phyloP scores from a whole-genome alignment of 2,113 vertebrate species.

The Gobiocypris rarus region DNA sequence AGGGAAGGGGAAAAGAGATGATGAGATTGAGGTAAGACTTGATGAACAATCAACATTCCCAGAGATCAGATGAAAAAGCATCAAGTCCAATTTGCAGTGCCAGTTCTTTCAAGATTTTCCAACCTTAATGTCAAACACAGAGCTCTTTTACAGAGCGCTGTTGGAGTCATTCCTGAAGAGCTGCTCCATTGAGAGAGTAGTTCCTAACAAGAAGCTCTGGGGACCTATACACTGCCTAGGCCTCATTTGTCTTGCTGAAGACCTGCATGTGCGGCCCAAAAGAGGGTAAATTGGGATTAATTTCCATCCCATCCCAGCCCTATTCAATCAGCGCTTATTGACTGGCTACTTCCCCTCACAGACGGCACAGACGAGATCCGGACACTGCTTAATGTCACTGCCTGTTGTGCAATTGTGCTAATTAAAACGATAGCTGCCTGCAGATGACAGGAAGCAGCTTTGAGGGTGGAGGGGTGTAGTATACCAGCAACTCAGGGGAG shows the following conservation, averaged over 20 bases:
- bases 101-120: no score
- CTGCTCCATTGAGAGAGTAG: background rate
- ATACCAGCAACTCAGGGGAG: background rate
- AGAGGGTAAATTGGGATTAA: slow-evolving; percentile 40
- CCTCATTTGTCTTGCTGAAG: slow-evolving; percentile 42
- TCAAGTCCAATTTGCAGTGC: no score
- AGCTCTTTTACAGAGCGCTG: background rate
- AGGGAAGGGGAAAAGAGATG: no score
- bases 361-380: slow-evolving; percentile 38
- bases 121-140: background rate
- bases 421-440: slow-evolving; percentile 39
- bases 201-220: slow-evolving; percentile 1
- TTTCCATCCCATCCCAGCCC: slow-evolving; percentile 25
- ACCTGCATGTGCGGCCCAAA: background rate
- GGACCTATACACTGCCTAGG: background rate
- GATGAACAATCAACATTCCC: no score
- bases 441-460: slow-evolving; percentile 40
- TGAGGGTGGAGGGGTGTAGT: background rate
- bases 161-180: background rate
- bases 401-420: slow-evolving; percentile 46
- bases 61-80: no score
- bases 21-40: no score
- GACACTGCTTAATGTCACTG: slow-evolving; percentile 52
- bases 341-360: slow-evolving; percentile 9
- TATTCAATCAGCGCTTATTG: slow-evolving; percentile 30